These are phyloP conservation scores for Collichthys lucidus DNA, from an alignment of 2,113 vertebrate genomes.

Conservation along the genomic window DNA sequence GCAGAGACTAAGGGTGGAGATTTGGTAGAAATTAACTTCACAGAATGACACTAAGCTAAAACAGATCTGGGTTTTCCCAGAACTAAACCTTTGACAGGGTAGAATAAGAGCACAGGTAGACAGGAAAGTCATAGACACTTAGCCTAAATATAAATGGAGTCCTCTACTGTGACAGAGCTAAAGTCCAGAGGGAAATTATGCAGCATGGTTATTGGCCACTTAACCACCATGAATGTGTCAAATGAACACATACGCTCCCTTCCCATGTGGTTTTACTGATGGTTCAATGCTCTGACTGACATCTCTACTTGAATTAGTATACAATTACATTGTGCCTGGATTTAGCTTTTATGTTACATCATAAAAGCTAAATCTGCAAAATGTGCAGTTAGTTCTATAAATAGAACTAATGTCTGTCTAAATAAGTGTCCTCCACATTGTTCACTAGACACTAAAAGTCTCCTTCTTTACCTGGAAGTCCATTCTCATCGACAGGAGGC, in stretches of 20 bases:
- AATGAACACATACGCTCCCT: not conserved
- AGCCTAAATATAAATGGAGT: not conserved
- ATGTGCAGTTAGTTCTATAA: no score
- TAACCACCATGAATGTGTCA: slow-evolving; percentile 14
- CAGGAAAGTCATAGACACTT: not conserved
- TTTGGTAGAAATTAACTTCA: not conserved
- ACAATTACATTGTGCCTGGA: not conserved
- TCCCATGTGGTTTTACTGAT: not conserved
- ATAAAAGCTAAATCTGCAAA: no score
- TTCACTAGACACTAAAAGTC: no score
- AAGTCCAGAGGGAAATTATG: slow-evolving; percentile 20
- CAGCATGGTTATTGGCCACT: slow-evolving; percentile 5
- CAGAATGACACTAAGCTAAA: not conserved
- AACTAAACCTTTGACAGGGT: not conserved
- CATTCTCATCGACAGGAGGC: no score
- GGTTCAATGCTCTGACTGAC: not conserved
- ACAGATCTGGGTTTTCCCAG: not conserved
- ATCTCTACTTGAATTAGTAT: no score
- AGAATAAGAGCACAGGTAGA: not conserved
- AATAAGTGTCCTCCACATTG: no score
- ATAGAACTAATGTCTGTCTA: no score
- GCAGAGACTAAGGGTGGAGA: not conserved
- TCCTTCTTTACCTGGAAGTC: no score
- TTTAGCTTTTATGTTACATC: no score
- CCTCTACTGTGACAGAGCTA: slow-evolving; percentile 5